phyloP scores from a whole-genome alignment of 2,797 vertebrate species.

The Nannoperca obscura region DNA sequence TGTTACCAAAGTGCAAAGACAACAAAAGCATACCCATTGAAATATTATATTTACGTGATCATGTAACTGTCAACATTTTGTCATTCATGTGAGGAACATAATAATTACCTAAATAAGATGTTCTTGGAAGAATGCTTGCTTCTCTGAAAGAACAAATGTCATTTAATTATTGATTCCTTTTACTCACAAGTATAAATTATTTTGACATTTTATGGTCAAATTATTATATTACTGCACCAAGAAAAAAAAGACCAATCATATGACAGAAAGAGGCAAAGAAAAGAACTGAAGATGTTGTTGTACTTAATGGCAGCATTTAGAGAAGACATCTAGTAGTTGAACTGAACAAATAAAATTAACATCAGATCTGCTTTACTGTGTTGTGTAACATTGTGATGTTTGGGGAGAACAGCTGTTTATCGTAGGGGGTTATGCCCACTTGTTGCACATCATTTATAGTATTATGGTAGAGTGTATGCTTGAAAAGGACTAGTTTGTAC shows the following conservation, averaged over 20 bases:
- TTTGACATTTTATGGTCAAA: constrained; percentile 48
- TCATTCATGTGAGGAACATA: neutral
- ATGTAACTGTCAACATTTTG: constrained; percentile 3
- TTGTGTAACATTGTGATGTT: neutral
- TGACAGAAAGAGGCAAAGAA: neutral
- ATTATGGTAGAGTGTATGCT: too few species aligned
- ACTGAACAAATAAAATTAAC: neutral
- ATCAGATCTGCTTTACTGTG: neutral
- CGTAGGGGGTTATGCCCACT: neutral
- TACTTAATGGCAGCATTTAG: constrained; percentile 5
- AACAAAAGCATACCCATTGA: neutral
- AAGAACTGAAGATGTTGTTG: constrained; percentile 6
- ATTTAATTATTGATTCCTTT: constrained; percentile 53
- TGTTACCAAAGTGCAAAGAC: neutral
- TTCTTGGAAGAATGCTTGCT: constrained; percentile 27
- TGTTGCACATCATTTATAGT: neutral
- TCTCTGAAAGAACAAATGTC: constrained; percentile 36
- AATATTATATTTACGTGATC: neutral
- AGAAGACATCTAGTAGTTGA: neutral
- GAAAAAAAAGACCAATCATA: constrained; percentile 24
- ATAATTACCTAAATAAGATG: constrained; percentile 30
- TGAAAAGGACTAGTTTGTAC: neutral
- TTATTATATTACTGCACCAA: constrained; percentile 9
- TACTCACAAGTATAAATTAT: constrained; percentile 53
- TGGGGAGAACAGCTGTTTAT: neutral